A percentile compares a stretch with the other conserved stretches of the same genome.
Conservation (phyloP, 2,888 invertebrate species). For the Ochlodes sylvanus region DNA sequence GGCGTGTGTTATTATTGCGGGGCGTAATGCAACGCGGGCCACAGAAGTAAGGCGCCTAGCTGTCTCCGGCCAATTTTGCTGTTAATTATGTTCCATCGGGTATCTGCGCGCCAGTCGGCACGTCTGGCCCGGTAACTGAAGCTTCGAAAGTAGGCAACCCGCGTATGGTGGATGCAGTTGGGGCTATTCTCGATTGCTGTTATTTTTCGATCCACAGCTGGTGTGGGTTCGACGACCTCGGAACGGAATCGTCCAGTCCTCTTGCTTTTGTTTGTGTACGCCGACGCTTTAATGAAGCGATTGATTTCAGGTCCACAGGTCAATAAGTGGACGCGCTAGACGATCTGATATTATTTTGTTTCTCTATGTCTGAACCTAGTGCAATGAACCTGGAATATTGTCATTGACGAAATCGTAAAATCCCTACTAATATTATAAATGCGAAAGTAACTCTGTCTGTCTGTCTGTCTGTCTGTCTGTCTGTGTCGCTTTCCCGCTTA, state of each 20-base stretch:
- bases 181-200: conserved; percentile 56
- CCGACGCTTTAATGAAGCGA: conserved; percentile 51
- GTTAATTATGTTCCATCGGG: conserved; percentile 75
- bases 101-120: conserved; percentile 64
- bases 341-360: conserved; percentile 34
- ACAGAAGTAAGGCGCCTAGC: conserved; percentile 80
- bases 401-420: not conserved
- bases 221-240: conserved; percentile 54
- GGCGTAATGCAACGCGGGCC: conserved; percentile 68
- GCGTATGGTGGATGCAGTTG: conserved; percentile 47
- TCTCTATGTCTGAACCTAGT: conserved; percentile 8
- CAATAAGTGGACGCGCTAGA: conserved; percentile 39
- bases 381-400: conserved; percentile 1
- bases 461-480: no score
- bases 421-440: no score
- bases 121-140: conserved; percentile 69
- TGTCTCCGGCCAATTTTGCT: conserved; percentile 79
- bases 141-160: conserved; percentile 67
- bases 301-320: conserved; percentile 44
- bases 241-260: conserved; percentile 38
- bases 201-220: conserved; percentile 61
- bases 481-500: no score
- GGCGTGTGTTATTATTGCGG: conserved; percentile 74
- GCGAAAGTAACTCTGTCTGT: no score
- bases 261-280: conserved; percentile 53